Conservation (phyloP, 1,140 invertebrate genomes). For the Drosophila arawakana region DNA sequence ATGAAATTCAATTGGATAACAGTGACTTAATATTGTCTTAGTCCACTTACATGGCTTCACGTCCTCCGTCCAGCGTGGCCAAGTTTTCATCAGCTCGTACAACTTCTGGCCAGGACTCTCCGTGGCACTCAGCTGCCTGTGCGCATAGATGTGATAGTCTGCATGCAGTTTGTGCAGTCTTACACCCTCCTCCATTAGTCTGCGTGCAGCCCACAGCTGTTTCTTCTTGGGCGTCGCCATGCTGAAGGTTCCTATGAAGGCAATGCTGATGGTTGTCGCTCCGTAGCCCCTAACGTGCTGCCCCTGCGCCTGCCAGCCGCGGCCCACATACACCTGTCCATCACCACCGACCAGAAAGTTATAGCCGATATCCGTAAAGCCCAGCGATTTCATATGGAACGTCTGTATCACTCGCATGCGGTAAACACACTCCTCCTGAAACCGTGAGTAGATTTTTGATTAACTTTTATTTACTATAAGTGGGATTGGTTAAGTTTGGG, state of each 20-base stretch:
- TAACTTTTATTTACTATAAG: neutral
- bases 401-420: conserved; percentile 86
- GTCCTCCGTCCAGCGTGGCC: conserved; percentile 85
- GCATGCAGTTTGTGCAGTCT: conserved; percentile 85
- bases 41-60: conserved; percentile 50
- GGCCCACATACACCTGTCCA: conserved; percentile 88
- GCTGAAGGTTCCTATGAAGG: conserved; percentile 89
- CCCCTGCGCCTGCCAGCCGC: conserved; percentile 88
- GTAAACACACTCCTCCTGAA: conserved; percentile 77
- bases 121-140: conserved; percentile 86
- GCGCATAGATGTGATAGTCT: conserved; percentile 88
- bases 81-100: conserved; percentile 86
- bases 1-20: neutral
- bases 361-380: conserved; percentile 88
- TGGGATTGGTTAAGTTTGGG: too few relatives aligned
- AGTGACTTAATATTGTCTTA: too few relatives aligned
- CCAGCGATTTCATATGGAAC: conserved; percentile 86
- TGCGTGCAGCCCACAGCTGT: conserved; percentile 86
- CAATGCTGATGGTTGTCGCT: conserved; percentile 87
- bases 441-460: neutral
- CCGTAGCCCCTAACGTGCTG: conserved; percentile 88
- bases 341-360: conserved; percentile 92
- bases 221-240: conserved; percentile 85
- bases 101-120: conserved; percentile 88
- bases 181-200: conserved; percentile 87